A percentile compares a stretch with the other conserved stretches of the same genome.
Conservation (phyloP, 2,113 vertebrate species). For the Gymnarchus niloticus region DNA sequence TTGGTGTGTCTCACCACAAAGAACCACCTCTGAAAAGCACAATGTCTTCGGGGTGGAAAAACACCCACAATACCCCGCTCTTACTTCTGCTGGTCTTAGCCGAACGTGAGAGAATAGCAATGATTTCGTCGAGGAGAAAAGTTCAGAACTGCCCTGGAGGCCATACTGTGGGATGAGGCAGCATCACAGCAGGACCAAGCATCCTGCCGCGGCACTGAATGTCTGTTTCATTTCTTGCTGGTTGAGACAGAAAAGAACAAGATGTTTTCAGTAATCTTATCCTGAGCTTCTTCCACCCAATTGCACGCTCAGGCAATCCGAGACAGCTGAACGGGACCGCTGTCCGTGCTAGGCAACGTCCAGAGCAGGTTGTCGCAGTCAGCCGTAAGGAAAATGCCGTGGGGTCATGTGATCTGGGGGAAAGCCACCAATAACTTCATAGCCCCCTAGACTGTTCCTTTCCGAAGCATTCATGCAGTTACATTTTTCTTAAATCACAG, state of each 20-base stretch:
- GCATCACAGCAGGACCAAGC: not conserved
- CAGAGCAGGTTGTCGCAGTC: too few species aligned
- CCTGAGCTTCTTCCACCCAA: not conserved
- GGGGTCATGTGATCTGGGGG: not conserved
- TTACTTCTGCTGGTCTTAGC: too few species aligned
- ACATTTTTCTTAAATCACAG: not conserved
- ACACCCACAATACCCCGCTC: not conserved
- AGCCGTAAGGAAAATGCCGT: not conserved
- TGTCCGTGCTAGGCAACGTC: not conserved
- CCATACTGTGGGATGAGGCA: not conserved
- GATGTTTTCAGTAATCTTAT: not conserved
- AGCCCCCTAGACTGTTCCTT: not conserved
- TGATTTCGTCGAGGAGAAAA: not conserved
- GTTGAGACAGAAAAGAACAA: not conserved
- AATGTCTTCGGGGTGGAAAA: not conserved
- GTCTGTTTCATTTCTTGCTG: not conserved
- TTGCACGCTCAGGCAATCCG: not conserved
- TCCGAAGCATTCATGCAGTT: not conserved
- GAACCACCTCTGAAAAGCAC: not conserved
- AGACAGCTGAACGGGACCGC: not conserved
- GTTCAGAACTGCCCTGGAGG: not conserved
- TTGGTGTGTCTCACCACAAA: not conserved
- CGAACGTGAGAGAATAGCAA: not conserved
- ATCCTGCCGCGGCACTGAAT: too few species aligned
- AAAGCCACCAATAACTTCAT: not conserved